phyloP scores from a whole-genome alignment of 2,888 invertebrate genomes.

The Hypomecis punctinalis region DNA sequence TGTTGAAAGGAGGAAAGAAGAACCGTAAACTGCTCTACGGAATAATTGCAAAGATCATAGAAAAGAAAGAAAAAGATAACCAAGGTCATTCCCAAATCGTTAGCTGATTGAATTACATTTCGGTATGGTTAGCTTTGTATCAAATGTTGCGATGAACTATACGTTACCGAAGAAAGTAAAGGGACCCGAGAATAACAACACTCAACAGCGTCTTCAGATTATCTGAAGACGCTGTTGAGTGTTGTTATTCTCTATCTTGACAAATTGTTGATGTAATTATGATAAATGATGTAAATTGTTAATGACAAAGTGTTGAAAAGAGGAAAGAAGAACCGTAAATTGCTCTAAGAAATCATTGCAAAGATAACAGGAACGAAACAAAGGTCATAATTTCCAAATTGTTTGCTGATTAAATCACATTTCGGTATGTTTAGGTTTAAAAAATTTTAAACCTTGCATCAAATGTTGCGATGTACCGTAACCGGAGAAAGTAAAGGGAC shows the following conservation, averaged over 20 bases:
- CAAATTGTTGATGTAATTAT: constrained; percentile 16
- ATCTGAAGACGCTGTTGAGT: constrained; percentile 20
- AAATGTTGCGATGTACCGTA: constrained; percentile 33
- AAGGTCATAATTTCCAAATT: too few species aligned
- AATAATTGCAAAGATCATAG: too few species aligned
- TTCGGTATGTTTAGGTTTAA: constrained; percentile 28
- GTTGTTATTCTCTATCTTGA: too few species aligned
- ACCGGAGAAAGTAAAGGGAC: constrained; percentile 36
- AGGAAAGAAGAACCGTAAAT: not conserved
- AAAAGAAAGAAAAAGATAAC: too few species aligned
- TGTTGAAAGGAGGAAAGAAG: not conserved
- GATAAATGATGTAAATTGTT: not conserved
- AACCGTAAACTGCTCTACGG: too few species aligned
- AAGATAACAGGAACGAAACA: too few species aligned
- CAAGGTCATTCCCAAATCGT: too few species aligned
- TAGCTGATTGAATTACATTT: too few species aligned
- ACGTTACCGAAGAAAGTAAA: constrained; percentile 38
- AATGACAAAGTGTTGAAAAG: too few species aligned
- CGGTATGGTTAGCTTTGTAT: constrained; percentile 31
- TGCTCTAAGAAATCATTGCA: too few species aligned
- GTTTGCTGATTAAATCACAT: too few species aligned
- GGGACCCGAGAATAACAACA: constrained; percentile 20
- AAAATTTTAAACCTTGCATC: constrained; percentile 31
- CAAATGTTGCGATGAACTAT: constrained; percentile 33
- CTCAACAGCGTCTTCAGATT: too few species aligned